Evolutionary conservation across 2,888 invertebrate genomes (phyloP).

Genomic region (Eueremaeus valkanovi): DNA sequence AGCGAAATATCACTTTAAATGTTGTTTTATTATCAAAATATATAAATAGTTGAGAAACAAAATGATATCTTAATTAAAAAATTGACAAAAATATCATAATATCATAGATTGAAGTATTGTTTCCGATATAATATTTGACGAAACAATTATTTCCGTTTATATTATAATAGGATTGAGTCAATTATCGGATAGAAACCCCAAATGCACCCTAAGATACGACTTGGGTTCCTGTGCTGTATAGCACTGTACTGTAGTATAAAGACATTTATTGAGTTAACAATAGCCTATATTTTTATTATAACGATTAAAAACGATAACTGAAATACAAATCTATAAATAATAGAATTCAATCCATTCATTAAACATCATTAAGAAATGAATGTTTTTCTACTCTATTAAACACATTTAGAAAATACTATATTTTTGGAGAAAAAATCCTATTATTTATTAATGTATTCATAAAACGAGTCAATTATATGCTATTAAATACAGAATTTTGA

Average conservation of each 20-base stretch:
- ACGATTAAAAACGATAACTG: neutral
- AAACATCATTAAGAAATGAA: conserved; percentile 15
- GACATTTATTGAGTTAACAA: neutral
- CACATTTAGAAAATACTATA: conserved; percentile 4
- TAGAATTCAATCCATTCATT: neutral
- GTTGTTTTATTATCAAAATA: neutral
- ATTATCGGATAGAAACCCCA: neutral
- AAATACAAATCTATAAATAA: conserved; percentile 7
- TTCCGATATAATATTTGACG: neutral
- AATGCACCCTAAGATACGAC: no score
- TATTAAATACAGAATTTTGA: no score
- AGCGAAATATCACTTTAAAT: neutral
- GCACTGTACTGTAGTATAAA: no score
- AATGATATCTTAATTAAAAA: no score
- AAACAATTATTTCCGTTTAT: neutral
- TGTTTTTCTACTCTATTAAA: conserved; percentile 7
- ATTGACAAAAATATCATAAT: neutral
- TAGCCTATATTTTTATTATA: neutral
- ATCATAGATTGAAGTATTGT: neutral
- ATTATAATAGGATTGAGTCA: neutral
- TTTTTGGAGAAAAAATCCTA: neutral
- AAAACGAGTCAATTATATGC: conserved; percentile 16
- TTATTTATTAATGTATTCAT: conserved; percentile 19
- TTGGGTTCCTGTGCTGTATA: no score
- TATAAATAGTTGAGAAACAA: no score